phyloP scores from a whole-genome alignment of 2,888 invertebrate genomes.

The Athripsodes cinereus region DNA sequence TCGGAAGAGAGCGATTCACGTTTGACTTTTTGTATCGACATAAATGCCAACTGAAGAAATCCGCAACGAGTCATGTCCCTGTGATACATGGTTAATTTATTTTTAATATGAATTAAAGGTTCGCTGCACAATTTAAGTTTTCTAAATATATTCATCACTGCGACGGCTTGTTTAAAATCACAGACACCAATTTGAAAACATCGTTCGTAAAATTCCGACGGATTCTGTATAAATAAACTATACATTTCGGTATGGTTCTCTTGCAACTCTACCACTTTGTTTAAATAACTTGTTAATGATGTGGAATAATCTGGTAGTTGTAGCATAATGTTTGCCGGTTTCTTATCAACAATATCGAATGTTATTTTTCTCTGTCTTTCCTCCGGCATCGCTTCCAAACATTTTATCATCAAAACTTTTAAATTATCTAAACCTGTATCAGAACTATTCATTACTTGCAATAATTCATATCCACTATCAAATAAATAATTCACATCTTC shows the following conservation, averaged over 20 bases:
- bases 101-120: neutral
- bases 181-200: conserved; percentile 7
- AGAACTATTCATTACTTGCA: neutral
- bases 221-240: conserved; percentile 21
- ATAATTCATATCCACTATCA: neutral
- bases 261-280: conserved; percentile 20
- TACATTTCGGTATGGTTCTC: conserved; percentile 9
- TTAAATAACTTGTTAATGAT: conserved; percentile 16
- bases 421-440: neutral
- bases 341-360: conserved; percentile 4
- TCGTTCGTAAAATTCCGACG: conserved; percentile 13
- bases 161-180: conserved; percentile 7
- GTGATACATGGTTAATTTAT: neutral
- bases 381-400: neutral
- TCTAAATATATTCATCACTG: conserved; percentile 10
- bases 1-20: neutral
- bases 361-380: conserved; percentile 9
- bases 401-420: neutral
- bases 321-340: conserved; percentile 6
- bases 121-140: conserved; percentile 4
- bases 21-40: neutral
- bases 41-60: neutral
- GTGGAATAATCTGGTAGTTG: conserved; percentile 17
- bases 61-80: neutral
- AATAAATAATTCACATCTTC: conserved; percentile 11